These are phyloP conservation scores for Lethrus apterus DNA, from an alignment of 1,140 invertebrate genomes.

Conservation along the genomic window DNA sequence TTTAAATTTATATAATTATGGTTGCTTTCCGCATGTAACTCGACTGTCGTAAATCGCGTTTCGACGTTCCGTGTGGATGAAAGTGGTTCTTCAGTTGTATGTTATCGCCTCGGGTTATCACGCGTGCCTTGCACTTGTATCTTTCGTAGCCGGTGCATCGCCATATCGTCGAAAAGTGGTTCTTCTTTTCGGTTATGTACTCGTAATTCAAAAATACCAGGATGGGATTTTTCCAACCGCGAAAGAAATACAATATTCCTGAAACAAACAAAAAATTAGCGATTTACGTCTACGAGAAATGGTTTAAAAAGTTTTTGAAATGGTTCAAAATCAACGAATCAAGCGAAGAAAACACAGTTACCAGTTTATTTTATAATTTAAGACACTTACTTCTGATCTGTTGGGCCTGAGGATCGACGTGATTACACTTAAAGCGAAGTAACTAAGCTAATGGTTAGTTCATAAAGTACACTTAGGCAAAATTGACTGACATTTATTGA, in stretches of 20 bases:
- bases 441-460: too few relatives aligned
- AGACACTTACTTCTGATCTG: too few relatives aligned
- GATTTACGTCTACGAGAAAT: too few relatives aligned
- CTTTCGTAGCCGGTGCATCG: conserved; percentile 30
- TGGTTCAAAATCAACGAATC: too few relatives aligned
- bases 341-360: too few relatives aligned
- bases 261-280: conserved; percentile 9
- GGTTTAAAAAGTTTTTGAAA: too few relatives aligned
- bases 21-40: not conserved
- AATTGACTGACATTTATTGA: too few relatives aligned
- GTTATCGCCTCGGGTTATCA: conserved; percentile 21
- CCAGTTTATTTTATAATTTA: too few relatives aligned
- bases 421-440: too few relatives aligned
- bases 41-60: too few relatives aligned
- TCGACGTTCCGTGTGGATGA: not conserved
- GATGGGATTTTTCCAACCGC: not conserved
- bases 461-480: too few relatives aligned
- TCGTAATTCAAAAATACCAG: conserved; percentile 27
- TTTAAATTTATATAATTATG: not conserved
- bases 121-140: conserved; percentile 28
- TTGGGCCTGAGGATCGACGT: too few relatives aligned
- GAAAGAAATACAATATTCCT: not conserved
- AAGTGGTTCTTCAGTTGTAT: not conserved
- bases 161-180: conserved; percentile 27
- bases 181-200: conserved; percentile 29